phyloP scores from a whole-genome alignment of 2,888 invertebrate species.

The Cephonodes hylas region DNA sequence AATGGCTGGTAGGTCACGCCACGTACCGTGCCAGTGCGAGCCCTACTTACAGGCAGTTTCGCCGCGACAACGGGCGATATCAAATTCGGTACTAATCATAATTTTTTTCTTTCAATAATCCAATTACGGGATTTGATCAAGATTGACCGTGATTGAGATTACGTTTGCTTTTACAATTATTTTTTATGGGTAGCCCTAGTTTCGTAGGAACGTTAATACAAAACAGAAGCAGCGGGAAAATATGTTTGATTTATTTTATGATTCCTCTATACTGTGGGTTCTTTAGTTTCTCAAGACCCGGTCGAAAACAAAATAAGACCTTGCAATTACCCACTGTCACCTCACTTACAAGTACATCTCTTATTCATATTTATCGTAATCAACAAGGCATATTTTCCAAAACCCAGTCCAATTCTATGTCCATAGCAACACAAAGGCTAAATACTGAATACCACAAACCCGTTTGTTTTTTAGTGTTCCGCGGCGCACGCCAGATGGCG shows the following conservation, averaged over 20 bases:
- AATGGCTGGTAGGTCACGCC: conserved; percentile 38
- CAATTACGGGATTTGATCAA: not conserved
- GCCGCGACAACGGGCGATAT: conserved; percentile 12
- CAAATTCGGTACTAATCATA: conserved; percentile 1
- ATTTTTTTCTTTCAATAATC: conserved; percentile 25
- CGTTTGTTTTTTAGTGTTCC: conserved; percentile 23
- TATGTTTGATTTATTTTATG: not conserved
- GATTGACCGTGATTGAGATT: not conserved
- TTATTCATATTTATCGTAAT: no score
- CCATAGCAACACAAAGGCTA: not conserved
- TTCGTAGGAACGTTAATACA: no score
- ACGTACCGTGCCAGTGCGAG: conserved; percentile 7
- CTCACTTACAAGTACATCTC: no score
- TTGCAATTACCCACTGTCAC: no score
- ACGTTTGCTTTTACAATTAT: not conserved
- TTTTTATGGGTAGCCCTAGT: no score
- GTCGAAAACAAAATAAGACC: no score
- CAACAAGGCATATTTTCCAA: no score
- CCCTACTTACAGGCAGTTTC: conserved; percentile 27
- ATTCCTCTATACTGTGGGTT: not conserved
- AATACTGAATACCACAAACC: not conserved
- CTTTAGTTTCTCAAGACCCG: no score
- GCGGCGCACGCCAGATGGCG: conserved; percentile 70
- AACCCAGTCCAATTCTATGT: not conserved
- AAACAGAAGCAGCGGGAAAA: not conserved